Percentiles rank a stretch among this genome's conserved stretches.
phyloP scores from a whole-genome alignment of 2,888 invertebrate genomes.

The Linyphia triangularis region DNA sequence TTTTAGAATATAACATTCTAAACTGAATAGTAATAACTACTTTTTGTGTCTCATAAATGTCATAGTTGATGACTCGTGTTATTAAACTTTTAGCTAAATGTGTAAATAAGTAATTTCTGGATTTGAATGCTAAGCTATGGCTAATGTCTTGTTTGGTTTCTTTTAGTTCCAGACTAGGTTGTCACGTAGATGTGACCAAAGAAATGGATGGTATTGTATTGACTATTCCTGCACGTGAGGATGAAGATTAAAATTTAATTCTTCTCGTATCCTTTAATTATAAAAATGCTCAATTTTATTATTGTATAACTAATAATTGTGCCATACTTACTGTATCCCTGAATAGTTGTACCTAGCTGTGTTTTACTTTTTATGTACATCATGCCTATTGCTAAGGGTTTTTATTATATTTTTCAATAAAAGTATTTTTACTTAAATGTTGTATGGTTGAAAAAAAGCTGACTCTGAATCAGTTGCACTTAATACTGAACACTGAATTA shows the following conservation, averaged over 20 bases:
- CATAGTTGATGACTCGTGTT: too few relatives aligned
- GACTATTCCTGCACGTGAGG: background rate
- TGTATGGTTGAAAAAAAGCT: too few relatives aligned
- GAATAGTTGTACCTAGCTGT: too few relatives aligned
- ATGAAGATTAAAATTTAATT: slow-evolving; percentile 1
- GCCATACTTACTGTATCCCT: background rate
- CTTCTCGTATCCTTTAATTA: background rate
- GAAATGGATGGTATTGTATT: slow-evolving; percentile 16
- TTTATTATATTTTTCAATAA: background rate
- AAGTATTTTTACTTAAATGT: too few relatives aligned
- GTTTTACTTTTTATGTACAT: background rate
- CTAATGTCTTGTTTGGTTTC: background rate
- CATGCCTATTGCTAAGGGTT: background rate
- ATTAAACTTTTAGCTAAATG: too few relatives aligned
- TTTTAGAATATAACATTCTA: too few relatives aligned
- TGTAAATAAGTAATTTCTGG: too few relatives aligned
- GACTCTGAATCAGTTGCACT: too few relatives aligned
- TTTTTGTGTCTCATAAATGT: too few relatives aligned
- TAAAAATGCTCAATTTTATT: background rate
- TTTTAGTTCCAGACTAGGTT: slow-evolving; percentile 35
- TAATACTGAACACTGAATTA: too few relatives aligned
- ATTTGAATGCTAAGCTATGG: background rate
- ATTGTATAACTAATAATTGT: background rate
- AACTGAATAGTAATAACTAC: too few relatives aligned
- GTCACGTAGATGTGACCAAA: slow-evolving; percentile 1